These are phyloP conservation scores for Allophyes oxyacanthae DNA, from an alignment of 2,888 invertebrate species.

Conservation along the genomic window DNA sequence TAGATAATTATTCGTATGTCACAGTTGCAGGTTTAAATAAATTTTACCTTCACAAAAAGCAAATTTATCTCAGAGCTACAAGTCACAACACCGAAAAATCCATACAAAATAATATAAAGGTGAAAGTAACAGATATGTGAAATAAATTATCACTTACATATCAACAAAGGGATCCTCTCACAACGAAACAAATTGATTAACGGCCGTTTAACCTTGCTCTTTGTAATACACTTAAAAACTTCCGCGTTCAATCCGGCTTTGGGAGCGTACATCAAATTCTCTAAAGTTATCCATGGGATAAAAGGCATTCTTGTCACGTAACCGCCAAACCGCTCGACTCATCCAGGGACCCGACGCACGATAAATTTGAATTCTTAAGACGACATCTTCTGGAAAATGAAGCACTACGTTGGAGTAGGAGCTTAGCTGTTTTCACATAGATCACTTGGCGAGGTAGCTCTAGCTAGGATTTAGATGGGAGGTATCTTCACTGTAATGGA, in stretches of 20 bases:
- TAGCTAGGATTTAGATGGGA: slow-evolving; percentile 32
- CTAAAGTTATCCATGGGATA: slow-evolving; percentile 56
- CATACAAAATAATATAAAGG: slow-evolving; percentile 13
- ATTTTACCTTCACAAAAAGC: too few relatives aligned
- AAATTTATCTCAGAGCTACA: too few relatives aligned
- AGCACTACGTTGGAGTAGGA: slow-evolving; percentile 45
- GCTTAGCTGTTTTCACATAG: slow-evolving; percentile 43
- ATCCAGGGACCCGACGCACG: slow-evolving; percentile 66
- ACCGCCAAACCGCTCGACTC: slow-evolving; percentile 73
- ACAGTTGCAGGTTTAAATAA: too few relatives aligned
- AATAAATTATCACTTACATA: slow-evolving; percentile 34
- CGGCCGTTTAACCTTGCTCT: slow-evolving; percentile 56
- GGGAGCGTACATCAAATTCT: slow-evolving; percentile 57
- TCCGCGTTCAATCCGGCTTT: slow-evolving; percentile 53
- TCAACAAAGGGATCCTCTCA: slow-evolving; percentile 33
- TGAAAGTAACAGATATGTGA: slow-evolving; percentile 21
- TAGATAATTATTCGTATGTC: too few relatives aligned
- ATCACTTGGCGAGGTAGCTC: slow-evolving; percentile 23
- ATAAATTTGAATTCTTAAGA: slow-evolving; percentile 80
- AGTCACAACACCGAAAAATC: slow-evolving; percentile 2
- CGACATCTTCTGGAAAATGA: slow-evolving; percentile 67
- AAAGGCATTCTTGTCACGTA: slow-evolving; percentile 79
- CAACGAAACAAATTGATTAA: slow-evolving; percentile 56
- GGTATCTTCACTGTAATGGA: slow-evolving; percentile 19
- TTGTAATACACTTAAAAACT: slow-evolving; percentile 58